phyloP scores from a whole-genome alignment of 2,797 vertebrate species.

The Cheirogaleus major region DNA sequence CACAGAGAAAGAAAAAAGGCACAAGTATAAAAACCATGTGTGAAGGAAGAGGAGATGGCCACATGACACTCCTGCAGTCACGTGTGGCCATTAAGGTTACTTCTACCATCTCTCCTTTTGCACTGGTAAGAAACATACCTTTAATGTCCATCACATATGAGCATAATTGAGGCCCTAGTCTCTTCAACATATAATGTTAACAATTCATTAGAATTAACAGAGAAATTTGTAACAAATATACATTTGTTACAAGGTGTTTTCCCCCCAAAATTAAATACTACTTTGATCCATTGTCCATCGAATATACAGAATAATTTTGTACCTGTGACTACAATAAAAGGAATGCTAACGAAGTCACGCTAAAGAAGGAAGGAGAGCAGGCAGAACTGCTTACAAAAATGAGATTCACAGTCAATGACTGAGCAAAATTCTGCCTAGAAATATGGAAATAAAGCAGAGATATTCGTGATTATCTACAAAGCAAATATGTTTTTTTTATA shows the following conservation, averaged over 20 bases:
- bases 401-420: background rate
- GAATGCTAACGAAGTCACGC: background rate
- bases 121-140: background rate
- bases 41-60: background rate
- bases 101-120: slow-evolving; percentile 24
- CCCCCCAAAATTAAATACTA: background rate
- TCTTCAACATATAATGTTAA: slow-evolving; percentile 1
- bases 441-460: background rate
- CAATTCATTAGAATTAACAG: background rate
- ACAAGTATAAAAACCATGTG: background rate
- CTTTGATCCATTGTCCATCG: background rate
- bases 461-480: background rate
- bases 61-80: background rate
- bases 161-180: background rate
- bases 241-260: background rate
- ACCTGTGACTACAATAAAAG: background rate
- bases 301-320: background rate
- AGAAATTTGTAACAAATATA: background rate
- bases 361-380: background rate
- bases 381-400: background rate
- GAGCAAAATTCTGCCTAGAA: background rate
- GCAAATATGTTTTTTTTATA: background rate
- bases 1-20: background rate
- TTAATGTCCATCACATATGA: background rate
- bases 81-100: background rate